Evolutionary conservation across 1,140 invertebrate species (phyloP).

Genomic region (Seison nebaliae): DNA sequence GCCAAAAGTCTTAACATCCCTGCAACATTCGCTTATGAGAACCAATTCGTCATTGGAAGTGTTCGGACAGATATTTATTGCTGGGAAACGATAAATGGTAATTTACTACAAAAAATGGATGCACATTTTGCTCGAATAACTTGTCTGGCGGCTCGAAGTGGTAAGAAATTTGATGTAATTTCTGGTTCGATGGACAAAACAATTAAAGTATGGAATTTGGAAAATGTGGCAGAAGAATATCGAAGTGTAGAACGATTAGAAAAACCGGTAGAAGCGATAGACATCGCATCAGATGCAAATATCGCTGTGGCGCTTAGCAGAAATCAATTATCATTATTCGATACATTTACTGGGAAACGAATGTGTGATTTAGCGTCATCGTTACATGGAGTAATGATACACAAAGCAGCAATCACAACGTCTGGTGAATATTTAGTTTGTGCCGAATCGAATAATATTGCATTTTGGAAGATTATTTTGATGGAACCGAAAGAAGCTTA

Average conservation of each 20-base stretch:
- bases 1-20: slow-evolving; percentile 29
- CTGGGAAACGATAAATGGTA: slow-evolving; percentile 43
- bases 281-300: slow-evolving; percentile 16
- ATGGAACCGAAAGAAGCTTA: too few relatives aligned
- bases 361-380: slow-evolving; percentile 1
- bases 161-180: slow-evolving; percentile 78
- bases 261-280: slow-evolving; percentile 63
- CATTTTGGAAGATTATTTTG: slow-evolving; percentile 9
- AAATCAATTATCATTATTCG: slow-evolving; percentile 8
- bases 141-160: slow-evolving; percentile 49
- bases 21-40: slow-evolving; percentile 58
- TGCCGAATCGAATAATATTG: slow-evolving; percentile 7
- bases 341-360: slow-evolving; percentile 4
- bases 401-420: slow-evolving; percentile 6
- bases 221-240: slow-evolving; percentile 90
- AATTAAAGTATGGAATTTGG: slow-evolving; percentile 96
- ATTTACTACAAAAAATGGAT: slow-evolving; percentile 39
- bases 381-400: slow-evolving; percentile 6
- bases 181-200: slow-evolving; percentile 81
- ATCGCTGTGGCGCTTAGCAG: slow-evolving; percentile 5
- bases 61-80: slow-evolving; percentile 79
- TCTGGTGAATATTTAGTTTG: slow-evolving; percentile 5
- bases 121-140: slow-evolving; percentile 89
- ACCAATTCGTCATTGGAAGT: slow-evolving; percentile 70
- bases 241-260: slow-evolving; percentile 81